Conservation (phyloP, 2,113 vertebrate genomes). For the Clarias magur region DNA sequence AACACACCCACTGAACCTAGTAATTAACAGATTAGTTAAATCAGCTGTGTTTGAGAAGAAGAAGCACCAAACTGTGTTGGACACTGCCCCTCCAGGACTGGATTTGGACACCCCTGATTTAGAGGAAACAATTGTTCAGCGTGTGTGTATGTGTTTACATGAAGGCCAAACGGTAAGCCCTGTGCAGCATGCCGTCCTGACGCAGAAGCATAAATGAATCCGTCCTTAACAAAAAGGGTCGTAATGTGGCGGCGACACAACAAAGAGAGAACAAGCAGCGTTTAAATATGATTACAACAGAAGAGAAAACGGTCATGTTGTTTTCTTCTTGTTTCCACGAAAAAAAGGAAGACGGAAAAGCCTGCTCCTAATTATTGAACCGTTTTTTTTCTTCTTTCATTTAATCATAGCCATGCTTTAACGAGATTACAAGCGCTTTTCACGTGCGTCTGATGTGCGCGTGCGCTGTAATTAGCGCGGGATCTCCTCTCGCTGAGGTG, state of each 20-base stretch:
- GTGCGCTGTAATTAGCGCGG: constrained; percentile 33
- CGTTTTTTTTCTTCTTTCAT: constrained; percentile 43
- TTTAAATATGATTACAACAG: constrained; percentile 26
- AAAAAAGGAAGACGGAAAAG: neutral
- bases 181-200: neutral
- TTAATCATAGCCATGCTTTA: constrained; percentile 43
- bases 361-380: constrained; percentile 37
- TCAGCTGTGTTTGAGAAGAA: too few relatives aligned
- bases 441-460: constrained; percentile 35
- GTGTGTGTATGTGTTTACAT: neutral
- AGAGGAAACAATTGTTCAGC: constrained; percentile 47
- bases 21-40: too few relatives aligned
- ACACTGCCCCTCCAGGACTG: too few relatives aligned
- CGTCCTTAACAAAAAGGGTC: neutral
- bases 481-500: constrained; percentile 35
- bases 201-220: neutral
- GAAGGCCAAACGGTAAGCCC: constrained; percentile 17
- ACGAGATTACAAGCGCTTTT: constrained; percentile 40
- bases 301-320: constrained; percentile 22
- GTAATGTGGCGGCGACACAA: neutral
- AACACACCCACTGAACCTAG: too few relatives aligned
- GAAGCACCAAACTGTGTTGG: too few relatives aligned
- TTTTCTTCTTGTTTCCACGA: constrained; percentile 12
- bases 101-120: too few relatives aligned
- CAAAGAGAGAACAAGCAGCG: constrained; percentile 32